phyloP scores from a whole-genome alignment of 1,140 invertebrate genomes.

The Monochamus saltuarius region DNA sequence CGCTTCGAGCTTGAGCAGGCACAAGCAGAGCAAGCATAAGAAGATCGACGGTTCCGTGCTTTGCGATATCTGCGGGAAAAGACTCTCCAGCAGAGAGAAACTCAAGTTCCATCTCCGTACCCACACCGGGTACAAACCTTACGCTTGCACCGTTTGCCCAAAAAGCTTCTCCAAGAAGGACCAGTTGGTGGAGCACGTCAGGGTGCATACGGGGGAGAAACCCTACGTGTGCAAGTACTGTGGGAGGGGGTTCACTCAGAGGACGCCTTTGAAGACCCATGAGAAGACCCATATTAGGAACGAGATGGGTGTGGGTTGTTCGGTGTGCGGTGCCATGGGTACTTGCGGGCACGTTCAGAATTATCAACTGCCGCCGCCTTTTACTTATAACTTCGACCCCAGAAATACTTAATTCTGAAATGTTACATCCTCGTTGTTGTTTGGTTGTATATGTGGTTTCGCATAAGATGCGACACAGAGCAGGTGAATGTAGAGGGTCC shows the following conservation, averaged over 20 bases:
- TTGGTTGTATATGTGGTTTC: too few species aligned
- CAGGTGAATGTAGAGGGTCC: too few species aligned
- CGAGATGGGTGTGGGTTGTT: slow-evolving; percentile 67
- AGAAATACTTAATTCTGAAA: too few species aligned
- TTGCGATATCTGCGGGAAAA: slow-evolving; percentile 77
- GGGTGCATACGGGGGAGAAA: slow-evolving; percentile 66
- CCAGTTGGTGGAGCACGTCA: slow-evolving; percentile 62
- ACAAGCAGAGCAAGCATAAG: slow-evolving; percentile 46
- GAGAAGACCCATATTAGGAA: slow-evolving; percentile 67
- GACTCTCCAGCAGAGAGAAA: slow-evolving; percentile 69
- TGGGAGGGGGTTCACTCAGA: slow-evolving; percentile 76
- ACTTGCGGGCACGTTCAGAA: slow-evolving; percentile 3
- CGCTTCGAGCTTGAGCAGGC: slow-evolving; percentile 45
- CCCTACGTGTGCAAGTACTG: slow-evolving; percentile 69
- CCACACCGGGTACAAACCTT: slow-evolving; percentile 73
- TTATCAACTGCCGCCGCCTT: too few species aligned
- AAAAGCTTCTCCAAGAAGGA: slow-evolving; percentile 65
- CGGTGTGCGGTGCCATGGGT: slow-evolving; percentile 53
- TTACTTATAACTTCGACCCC: too few species aligned
- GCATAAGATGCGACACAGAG: too few species aligned
- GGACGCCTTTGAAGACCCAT: slow-evolving; percentile 65
- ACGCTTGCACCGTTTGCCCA: slow-evolving; percentile 66
- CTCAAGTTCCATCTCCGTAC: slow-evolving; percentile 71
- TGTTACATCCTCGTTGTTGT: too few species aligned
- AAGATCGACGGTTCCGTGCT: slow-evolving; percentile 49